phyloP scores from a whole-genome alignment of 1,140 invertebrate species.

The Sminthurinus signatus region DNA sequence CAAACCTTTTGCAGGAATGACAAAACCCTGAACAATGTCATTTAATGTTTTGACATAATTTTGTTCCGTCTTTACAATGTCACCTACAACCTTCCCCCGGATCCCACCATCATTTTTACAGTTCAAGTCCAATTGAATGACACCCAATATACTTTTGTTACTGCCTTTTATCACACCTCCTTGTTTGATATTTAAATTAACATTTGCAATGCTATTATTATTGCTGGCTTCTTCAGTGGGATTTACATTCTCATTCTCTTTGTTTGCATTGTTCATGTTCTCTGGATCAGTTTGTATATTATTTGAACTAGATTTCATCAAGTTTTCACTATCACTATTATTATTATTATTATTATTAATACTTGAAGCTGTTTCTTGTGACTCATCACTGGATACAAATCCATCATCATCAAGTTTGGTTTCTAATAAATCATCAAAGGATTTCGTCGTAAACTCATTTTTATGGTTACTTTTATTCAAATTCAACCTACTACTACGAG shows the following conservation, averaged over 20 bases:
- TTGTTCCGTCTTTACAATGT: constrained; percentile 68
- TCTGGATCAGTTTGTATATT: not conserved
- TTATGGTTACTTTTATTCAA: not conserved
- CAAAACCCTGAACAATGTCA: constrained; percentile 70
- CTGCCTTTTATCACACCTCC: constrained; percentile 53
- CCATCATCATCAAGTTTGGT: constrained; percentile 33
- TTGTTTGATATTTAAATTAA: constrained; percentile 58
- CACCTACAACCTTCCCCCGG: constrained; percentile 67
- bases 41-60: constrained; percentile 74
- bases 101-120: constrained; percentile 51
- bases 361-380: not conserved
- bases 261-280: too few relatives aligned
- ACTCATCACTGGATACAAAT: constrained; percentile 31
- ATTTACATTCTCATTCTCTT: not conserved
- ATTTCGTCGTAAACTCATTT: not conserved
- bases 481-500: not conserved
- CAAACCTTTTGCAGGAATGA: constrained; percentile 59
- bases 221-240: not conserved
- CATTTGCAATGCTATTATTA: too few relatives aligned
- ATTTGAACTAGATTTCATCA: not conserved
- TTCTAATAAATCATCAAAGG: constrained; percentile 27
- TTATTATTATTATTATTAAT: too few relatives aligned
- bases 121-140: constrained; percentile 5
- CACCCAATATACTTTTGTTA: constrained; percentile 48
- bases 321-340: too few relatives aligned